Evolutionary conservation across 2,113 vertebrate genomes (phyloP).

Genomic region (Fregata magnificens): DNA sequence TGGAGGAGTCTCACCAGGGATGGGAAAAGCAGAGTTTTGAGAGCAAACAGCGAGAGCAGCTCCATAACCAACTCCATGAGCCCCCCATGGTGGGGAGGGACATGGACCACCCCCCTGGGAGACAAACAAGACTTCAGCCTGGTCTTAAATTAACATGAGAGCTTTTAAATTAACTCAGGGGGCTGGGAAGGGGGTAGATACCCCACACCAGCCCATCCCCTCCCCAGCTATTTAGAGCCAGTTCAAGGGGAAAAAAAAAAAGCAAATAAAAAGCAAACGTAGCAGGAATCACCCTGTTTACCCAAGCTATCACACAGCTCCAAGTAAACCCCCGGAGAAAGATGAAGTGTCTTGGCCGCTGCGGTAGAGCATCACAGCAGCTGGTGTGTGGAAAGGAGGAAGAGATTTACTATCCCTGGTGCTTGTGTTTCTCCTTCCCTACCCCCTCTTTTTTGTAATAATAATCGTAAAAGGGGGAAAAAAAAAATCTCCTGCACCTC

Average conservation of each 20-base stretch:
- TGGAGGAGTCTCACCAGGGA: neutral
- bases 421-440: neutral
- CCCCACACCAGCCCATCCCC: rapidly evolving
- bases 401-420: neutral
- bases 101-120: neutral
- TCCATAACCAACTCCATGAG: neutral
- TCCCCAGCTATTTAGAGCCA: neutral
- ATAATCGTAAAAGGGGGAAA: neutral
- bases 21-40: neutral
- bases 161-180: neutral
- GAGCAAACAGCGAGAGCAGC: neutral
- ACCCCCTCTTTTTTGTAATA: neutral
- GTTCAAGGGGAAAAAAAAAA: neutral
- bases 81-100: rapidly evolving
- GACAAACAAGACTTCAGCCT: rapidly evolving
- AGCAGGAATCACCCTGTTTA: neutral
- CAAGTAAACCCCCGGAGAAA: neutral
- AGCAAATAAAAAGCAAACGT: neutral
- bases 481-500: neutral
- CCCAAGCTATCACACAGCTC: neutral
- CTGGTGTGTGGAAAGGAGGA: conserved; percentile 1
- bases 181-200: neutral
- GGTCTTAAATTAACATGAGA: neutral
- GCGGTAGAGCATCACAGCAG: neutral
- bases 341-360: neutral